phyloP scores from a whole-genome alignment of 2,888 invertebrate species.

The Thecocarcelia acutangulata region DNA sequence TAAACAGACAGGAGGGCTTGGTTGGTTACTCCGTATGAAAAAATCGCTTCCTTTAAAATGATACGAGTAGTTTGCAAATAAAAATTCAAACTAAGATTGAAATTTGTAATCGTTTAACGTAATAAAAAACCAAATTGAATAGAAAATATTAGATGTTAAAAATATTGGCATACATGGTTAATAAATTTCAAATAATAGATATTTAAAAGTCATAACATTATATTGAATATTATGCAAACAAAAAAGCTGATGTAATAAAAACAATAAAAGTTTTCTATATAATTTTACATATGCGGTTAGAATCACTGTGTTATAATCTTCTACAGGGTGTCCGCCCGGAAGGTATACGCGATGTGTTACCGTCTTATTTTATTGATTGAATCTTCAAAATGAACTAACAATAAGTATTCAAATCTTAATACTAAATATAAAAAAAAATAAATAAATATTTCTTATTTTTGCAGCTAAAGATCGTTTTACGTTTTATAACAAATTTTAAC shows the following conservation, averaged over 20 bases:
- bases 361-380: too few species aligned
- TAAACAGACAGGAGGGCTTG: slow-evolving; percentile 31
- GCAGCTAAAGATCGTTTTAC: too few species aligned
- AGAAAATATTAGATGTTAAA: slow-evolving; percentile 24
- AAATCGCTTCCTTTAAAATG: slow-evolving; percentile 48
- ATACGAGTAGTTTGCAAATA: slow-evolving; percentile 16
- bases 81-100: slow-evolving; percentile 22
- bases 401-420: too few species aligned
- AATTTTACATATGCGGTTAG: too few species aligned
- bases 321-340: too few species aligned
- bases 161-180: slow-evolving; percentile 30
- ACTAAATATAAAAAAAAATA: too few species aligned
- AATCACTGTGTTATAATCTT: too few species aligned
- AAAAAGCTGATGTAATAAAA: background rate
- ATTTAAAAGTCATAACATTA: slow-evolving; percentile 46
- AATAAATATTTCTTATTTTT: too few species aligned
- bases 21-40: slow-evolving; percentile 23
- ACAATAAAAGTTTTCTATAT: too few species aligned
- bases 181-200: background rate
- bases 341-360: too few species aligned
- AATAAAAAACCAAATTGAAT: slow-evolving; percentile 11
- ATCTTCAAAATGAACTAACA: too few species aligned
- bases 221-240: slow-evolving; percentile 20
- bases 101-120: slow-evolving; percentile 39
- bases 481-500: too few species aligned